Evolutionary conservation across 2,888 invertebrate species (phyloP).

Genomic region (Caenorhabditis angaria): DNA sequence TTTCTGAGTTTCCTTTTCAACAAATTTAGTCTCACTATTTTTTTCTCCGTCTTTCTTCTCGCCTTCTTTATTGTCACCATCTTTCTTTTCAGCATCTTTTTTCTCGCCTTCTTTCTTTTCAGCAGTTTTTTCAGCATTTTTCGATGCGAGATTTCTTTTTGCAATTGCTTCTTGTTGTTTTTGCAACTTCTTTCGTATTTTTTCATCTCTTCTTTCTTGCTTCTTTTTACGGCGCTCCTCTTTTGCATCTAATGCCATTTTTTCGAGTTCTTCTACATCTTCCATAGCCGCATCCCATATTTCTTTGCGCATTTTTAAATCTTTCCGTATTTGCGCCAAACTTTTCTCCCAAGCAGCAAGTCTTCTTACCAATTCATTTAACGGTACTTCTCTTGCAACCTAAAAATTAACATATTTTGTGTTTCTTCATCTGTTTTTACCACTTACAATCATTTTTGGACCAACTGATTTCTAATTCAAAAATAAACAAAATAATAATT

Average conservation of each 20-base stretch:
- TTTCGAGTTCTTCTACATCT: constrained; percentile 20
- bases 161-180: not conserved
- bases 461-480: not conserved
- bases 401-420: not conserved
- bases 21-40: not conserved
- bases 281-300: constrained; percentile 26
- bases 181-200: not conserved
- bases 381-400: constrained; percentile 5
- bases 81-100: constrained; percentile 4
- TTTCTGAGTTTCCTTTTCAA: constrained; percentile 2
- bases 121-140: constrained; percentile 3
- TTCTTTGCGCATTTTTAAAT: constrained; percentile 7
- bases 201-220: constrained; percentile 10
- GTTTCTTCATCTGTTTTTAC: constrained; percentile 3
- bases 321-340: constrained; percentile 9
- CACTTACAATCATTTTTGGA: constrained; percentile 7
- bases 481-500: not conserved
- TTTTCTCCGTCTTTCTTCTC: constrained; percentile 1
- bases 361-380: constrained; percentile 15
- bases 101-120: not conserved
- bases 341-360: constrained; percentile 18
- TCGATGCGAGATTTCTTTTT: not conserved
- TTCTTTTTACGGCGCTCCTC: not conserved
- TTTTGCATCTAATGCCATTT: constrained; percentile 10
- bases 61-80: not conserved